Evolutionary conservation across 2,888 invertebrate genomes (phyloP).

Genomic region (Hirtodrosophila alboralis): DNA sequence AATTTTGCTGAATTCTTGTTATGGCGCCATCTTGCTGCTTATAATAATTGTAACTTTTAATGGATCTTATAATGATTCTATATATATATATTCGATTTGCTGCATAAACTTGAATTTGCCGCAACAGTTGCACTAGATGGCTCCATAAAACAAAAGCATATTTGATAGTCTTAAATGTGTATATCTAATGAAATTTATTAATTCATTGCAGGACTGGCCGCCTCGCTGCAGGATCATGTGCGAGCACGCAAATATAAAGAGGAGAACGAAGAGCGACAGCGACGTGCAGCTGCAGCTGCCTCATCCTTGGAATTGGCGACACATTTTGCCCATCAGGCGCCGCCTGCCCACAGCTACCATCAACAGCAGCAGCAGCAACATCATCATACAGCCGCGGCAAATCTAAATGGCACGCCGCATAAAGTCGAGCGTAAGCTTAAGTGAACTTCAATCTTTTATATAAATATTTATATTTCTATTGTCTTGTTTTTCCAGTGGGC

Average conservation of each 20-base stretch:
- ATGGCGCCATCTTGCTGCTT: conserved; percentile 14
- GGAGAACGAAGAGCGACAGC: conserved; percentile 84
- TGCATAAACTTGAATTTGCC: too few relatives aligned
- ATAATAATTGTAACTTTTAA: not conserved
- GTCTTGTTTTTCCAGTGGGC: conserved; percentile 67
- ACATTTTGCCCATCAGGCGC: conserved; percentile 62
- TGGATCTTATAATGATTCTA: too few relatives aligned
- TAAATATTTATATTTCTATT: not conserved
- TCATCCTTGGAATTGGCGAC: conserved; percentile 52
- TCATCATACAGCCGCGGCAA: conserved; percentile 25
- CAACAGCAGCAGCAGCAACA: conserved; percentile 29
- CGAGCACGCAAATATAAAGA: conserved; percentile 87
- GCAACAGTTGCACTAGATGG: conserved; percentile 2
- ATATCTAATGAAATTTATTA: not conserved
- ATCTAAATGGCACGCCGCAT: conserved; percentile 72
- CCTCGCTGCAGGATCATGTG: conserved; percentile 92
- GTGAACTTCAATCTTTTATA: not conserved
- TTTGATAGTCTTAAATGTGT: not conserved
- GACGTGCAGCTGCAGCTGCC: conserved; percentile 79
- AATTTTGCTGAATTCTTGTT: not conserved
- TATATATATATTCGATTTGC: too few relatives aligned
- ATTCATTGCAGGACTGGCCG: conserved; percentile 88
- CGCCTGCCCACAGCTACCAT: conserved; percentile 64
- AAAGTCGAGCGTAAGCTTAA: conserved; percentile 81
- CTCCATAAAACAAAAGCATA: not conserved